Evolutionary conservation across 2,113 vertebrate species (phyloP).

Genomic region (Mormyrus iriodes): DNA sequence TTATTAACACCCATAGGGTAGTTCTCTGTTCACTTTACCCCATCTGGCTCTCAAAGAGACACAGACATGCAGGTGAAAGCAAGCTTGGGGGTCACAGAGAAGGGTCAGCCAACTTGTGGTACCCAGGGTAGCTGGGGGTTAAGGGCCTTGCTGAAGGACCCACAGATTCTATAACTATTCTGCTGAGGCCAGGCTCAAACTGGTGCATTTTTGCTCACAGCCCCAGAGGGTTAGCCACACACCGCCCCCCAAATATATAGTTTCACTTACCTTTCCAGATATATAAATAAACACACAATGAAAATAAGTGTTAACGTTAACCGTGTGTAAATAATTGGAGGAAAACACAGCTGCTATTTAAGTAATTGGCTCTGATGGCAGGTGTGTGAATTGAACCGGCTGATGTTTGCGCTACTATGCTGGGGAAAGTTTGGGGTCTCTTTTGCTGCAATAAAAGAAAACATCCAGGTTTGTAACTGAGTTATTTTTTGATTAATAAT

Average conservation of each 20-base stretch:
- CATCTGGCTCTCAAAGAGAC: background rate
- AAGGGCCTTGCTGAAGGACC: background rate
- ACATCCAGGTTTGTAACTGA: constrained; percentile 3
- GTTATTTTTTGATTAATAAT: background rate
- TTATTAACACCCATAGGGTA: background rate
- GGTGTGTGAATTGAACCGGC: background rate
- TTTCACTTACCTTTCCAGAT: background rate
- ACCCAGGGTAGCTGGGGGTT: background rate
- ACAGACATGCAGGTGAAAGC: background rate
- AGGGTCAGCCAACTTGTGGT: background rate
- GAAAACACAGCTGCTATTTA: background rate
- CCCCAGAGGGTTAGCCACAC: background rate
- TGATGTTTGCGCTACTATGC: background rate
- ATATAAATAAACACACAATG: background rate
- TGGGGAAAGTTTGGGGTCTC: background rate
- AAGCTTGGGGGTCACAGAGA: too few relatives aligned
- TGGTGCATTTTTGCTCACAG: background rate
- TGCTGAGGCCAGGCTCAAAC: background rate
- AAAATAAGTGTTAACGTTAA: background rate
- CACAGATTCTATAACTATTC: too few relatives aligned
- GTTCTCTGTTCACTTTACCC: background rate
- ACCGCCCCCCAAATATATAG: background rate
- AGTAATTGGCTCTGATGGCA: background rate
- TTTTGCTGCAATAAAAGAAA: constrained; percentile 13
- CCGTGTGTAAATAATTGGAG: background rate